These are phyloP conservation scores for Sminthurides aquaticus DNA, from an alignment of 2,888 invertebrate genomes.

Conservation along the genomic window DNA sequence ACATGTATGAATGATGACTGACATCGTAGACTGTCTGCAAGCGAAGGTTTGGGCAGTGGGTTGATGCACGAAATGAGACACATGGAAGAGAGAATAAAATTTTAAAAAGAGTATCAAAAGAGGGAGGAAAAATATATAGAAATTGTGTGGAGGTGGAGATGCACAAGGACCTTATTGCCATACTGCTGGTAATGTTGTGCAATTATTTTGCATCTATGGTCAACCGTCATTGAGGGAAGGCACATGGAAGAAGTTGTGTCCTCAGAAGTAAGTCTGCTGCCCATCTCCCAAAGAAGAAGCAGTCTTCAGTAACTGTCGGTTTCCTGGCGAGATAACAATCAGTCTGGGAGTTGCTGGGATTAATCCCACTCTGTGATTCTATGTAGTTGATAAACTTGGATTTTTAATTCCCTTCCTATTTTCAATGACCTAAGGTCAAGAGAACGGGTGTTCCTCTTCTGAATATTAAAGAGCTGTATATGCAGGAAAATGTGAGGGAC, in stretches of 20 bases:
- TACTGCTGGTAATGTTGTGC: slow-evolving; percentile 1
- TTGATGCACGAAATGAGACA: too few relatives aligned
- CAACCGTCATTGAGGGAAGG: background rate
- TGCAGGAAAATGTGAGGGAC: too few relatives aligned
- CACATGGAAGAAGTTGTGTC: background rate
- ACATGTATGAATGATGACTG: too few relatives aligned
- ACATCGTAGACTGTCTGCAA: too few relatives aligned
- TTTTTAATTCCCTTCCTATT: background rate
- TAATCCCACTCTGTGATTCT: too few relatives aligned
- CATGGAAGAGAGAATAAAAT: background rate
- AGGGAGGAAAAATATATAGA: background rate
- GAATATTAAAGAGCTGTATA: too few relatives aligned
- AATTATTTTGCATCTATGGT: slow-evolving; percentile 6
- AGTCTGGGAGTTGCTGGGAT: too few relatives aligned
- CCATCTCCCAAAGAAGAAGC: background rate
- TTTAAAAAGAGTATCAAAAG: too few relatives aligned
- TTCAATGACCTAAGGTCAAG: background rate
- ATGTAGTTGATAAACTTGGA: too few relatives aligned
- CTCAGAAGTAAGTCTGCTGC: background rate
- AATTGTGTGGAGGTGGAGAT: slow-evolving; percentile 4
- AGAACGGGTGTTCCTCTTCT: too few relatives aligned
- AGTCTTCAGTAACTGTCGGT: background rate
- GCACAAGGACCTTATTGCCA: background rate
- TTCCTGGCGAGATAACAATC: background rate
- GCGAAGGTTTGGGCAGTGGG: too few relatives aligned